These are phyloP conservation scores for Dysdera silvatica DNA, from an alignment of 1,140 invertebrate species.

Conservation along the genomic window DNA sequence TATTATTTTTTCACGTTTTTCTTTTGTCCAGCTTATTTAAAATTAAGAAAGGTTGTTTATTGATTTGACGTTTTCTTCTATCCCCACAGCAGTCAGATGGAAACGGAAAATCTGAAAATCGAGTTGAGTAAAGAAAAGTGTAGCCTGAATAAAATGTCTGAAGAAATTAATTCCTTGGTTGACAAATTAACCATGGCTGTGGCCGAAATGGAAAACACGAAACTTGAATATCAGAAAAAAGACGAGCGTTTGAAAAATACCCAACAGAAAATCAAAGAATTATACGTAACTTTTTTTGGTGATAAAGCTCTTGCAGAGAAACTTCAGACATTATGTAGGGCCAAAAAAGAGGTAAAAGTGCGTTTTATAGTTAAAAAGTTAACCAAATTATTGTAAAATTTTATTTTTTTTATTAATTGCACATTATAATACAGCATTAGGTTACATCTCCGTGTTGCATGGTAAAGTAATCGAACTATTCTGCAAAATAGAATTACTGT, in stretches of 20 bases:
- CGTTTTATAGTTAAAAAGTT: too few relatives aligned
- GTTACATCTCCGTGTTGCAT: too few relatives aligned
- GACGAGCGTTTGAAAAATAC: constrained; percentile 14
- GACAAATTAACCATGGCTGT: constrained; percentile 19
- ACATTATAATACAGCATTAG: too few relatives aligned
- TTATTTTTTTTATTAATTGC: too few relatives aligned
- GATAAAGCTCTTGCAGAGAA: constrained; percentile 21
- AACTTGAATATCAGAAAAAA: constrained; percentile 18
- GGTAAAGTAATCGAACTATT: too few relatives aligned
- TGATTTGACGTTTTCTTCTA: too few relatives aligned
- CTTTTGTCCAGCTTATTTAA: too few relatives aligned
- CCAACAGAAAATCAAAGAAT: constrained; percentile 16
- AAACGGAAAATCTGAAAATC: constrained; percentile 12
- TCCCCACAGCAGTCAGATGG: constrained; percentile 21
- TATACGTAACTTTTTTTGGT: constrained; percentile 6
- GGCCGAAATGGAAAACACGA: constrained; percentile 15
- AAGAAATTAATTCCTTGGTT: constrained; percentile 20
- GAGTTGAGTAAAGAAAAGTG: constrained; percentile 23
- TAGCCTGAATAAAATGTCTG: constrained; percentile 24
- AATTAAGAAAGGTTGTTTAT: too few relatives aligned
- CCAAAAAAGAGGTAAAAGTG: constrained; percentile 14
- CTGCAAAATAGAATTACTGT: too few relatives aligned
- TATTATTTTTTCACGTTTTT: too few relatives aligned
- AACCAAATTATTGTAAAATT: too few relatives aligned
- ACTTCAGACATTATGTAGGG: neutral